phyloP scores from a whole-genome alignment of 1,140 invertebrate species.

The Planococcus citri region DNA sequence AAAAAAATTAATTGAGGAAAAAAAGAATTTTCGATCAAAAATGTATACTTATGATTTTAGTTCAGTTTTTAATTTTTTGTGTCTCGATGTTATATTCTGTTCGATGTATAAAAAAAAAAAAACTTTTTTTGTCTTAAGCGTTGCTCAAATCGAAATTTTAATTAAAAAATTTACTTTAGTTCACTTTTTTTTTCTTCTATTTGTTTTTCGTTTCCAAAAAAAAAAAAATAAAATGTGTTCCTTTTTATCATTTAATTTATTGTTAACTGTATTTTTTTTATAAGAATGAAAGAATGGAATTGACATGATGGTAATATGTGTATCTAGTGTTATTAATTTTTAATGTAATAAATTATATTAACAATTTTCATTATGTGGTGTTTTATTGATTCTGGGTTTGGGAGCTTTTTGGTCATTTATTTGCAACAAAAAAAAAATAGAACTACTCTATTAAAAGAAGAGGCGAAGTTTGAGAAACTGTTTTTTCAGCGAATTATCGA shows the following conservation, averaged over 20 bases:
- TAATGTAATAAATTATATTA: conserved; percentile 20
- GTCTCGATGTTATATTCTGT: background rate
- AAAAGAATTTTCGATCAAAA: conserved; percentile 11
- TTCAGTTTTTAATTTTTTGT: background rate
- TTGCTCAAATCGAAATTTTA: conserved; percentile 19
- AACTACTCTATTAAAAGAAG: too few species aligned
- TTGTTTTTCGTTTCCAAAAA: conserved; percentile 5
- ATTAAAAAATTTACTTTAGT: conserved; percentile 12
- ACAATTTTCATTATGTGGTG: conserved; percentile 2
- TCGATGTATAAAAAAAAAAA: conserved; percentile 11
- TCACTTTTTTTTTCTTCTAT: conserved; percentile 7
- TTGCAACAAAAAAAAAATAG: too few species aligned
- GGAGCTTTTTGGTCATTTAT: too few species aligned
- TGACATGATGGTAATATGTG: conserved; percentile 19
- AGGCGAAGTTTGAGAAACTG: too few species aligned
- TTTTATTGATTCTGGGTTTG: background rate
- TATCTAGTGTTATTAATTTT: conserved; percentile 21
- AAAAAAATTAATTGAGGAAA: background rate
- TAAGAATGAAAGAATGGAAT: conserved; percentile 14
- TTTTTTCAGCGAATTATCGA: too few species aligned
- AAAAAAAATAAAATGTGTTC: conserved; percentile 15
- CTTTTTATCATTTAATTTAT: conserved; percentile 20
- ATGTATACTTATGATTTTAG: background rate
- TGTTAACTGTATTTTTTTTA: conserved; percentile 19
- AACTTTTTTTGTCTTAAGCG: conserved; percentile 3